Evolutionary conservation across 2,113 vertebrate genomes (phyloP), one percentile per base, ranked within the genome.

Genomic region (Passerina amoena): DNA sequence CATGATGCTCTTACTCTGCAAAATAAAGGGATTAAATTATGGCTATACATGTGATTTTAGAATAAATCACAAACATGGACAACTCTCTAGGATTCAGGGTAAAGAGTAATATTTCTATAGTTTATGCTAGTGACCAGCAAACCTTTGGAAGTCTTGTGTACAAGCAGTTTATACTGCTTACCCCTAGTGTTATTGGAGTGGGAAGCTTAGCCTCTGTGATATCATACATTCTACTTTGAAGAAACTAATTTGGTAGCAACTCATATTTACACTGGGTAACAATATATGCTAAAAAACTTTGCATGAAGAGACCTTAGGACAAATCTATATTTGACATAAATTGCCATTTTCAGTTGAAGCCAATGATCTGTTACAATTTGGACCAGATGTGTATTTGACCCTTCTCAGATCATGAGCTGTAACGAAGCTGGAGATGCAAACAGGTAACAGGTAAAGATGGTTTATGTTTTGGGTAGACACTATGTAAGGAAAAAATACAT

Each of bases 341-440:
- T 33, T 61, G 9, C 13, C 5, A 69, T 80, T 93, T 89, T 68
- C 33, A 51, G 1, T 19, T 72, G 12, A 72, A 82, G 20, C 35
- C 12, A 57, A 23, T 57, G 8, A 24, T 40, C 23, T 61, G 5
- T 38, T 70, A 24, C 37, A 45, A 2, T 65, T 89, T 76, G 48
- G 11, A 57, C 1, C 0, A 2, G 7, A 7, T 30, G 4, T 19
- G 5, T 18, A 21, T 47, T 44, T 71, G 44, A 4, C 5, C 21
- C 70, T 77, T 70, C 24, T 38, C 31, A 45, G 31, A 54, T 37
- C 16, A 19, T 42, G 28, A 82, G 20, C 10, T 59, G 14, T 63
- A 50, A 78, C 27, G 59, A 70, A 88, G 8, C 2, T 59, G 42
- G 30, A 63, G 24, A 60, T 53, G 14, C 25, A 71, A 78, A 37